Percentiles rank a stretch among this genome's conserved stretches.
These are phyloP conservation scores for Archilochus colubris DNA, from an alignment of 2,113 vertebrate species.

Conservation along the genomic window DNA sequence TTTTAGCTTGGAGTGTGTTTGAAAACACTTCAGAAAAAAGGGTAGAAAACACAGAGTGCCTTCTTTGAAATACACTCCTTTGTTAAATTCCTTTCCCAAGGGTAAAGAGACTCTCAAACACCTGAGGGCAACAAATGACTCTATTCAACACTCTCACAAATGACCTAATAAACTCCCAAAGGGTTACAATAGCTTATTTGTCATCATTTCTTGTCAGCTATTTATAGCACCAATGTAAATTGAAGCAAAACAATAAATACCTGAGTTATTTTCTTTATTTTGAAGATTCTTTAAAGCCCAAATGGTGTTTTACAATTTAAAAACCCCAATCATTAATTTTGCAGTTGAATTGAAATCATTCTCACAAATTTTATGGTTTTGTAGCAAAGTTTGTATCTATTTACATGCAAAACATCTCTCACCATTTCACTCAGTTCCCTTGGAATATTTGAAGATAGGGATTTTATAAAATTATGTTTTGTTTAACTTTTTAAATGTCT, in stretches of 20 bases:
- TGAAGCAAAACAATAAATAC: conserved; percentile 35
- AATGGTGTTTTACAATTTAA: neutral
- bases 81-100: conserved; percentile 66
- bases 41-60: conserved; percentile 59
- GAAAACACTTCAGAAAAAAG: conserved; percentile 71
- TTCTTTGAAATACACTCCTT: conserved; percentile 70
- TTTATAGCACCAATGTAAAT: conserved; percentile 15
- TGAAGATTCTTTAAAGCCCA: neutral
- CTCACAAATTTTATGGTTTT: neutral
- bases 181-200: conserved; percentile 44
- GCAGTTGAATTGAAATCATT: neutral
- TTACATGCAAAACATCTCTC: neutral
- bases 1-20: conserved; percentile 65
- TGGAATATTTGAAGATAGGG: neutral
- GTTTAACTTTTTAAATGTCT: neutral
- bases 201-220: conserved; percentile 43
- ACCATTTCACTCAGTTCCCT: neutral
- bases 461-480: neutral
- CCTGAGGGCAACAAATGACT: conserved; percentile 65
- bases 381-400: neutral
- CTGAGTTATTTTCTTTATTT: conserved; percentile 36
- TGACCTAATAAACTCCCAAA: conserved; percentile 60
- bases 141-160: conserved; percentile 27
- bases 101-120: conserved; percentile 54
- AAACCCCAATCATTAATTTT: neutral